Conservation (phyloP, 2,113 vertebrate genomes). For the Maccullochella peelii region DNA sequence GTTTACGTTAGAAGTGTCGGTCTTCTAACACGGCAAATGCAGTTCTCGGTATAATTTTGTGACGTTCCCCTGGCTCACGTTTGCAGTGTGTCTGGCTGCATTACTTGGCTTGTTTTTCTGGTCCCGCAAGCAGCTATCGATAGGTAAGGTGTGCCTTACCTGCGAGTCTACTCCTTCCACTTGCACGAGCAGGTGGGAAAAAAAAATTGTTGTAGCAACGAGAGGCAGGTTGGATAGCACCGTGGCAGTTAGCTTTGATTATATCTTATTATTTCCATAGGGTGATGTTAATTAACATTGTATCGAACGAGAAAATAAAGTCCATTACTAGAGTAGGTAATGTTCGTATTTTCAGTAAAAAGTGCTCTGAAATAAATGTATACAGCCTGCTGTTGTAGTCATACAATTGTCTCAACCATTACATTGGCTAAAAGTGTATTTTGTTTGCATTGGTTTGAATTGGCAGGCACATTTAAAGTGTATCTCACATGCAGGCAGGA, state of each 20-base stretch:
- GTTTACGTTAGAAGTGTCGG: not conserved
- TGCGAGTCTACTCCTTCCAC: not conserved
- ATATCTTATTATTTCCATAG: not conserved
- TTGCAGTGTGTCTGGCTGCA: slow-evolving; percentile 27
- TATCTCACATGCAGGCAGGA: not conserved
- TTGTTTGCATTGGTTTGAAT: not conserved
- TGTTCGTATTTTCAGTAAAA: not conserved
- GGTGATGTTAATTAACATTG: not conserved
- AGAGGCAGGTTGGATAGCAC: not conserved
- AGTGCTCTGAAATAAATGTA: not conserved
- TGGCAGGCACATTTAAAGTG: not conserved
- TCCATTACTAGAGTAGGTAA: not conserved
- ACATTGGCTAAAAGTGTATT: not conserved
- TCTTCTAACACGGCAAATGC: not conserved
- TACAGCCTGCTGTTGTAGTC: not conserved
- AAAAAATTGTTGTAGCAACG: not conserved
- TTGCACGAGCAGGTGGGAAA: not conserved
- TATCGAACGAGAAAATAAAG: not conserved
- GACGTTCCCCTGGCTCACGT: slow-evolving; percentile 40
- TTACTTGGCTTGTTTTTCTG: slow-evolving; percentile 81
- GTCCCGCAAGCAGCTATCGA: slow-evolving; percentile 71
- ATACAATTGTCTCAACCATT: not conserved
- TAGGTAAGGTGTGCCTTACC: slow-evolving; percentile 69
- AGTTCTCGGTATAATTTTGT: not conserved
- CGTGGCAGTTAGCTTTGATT: not conserved